These are phyloP conservation scores for Micropoecilia bifurca DNA, from an alignment of 2,797 vertebrate genomes.

Conservation along the genomic window DNA sequence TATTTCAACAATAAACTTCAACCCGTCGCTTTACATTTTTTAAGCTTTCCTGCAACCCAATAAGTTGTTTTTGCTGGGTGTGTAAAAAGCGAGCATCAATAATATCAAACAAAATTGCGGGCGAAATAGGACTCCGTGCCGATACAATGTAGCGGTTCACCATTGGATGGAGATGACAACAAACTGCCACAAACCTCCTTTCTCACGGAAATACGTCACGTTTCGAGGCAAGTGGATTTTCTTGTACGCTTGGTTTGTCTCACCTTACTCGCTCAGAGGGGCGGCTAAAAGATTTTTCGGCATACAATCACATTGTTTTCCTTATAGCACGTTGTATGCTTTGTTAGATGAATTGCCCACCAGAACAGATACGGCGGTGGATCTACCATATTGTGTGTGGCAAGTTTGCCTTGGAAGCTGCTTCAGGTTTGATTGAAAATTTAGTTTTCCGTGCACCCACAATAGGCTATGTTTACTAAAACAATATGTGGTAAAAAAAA, in stretches of 20 bases:
- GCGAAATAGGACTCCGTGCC: slow-evolving; percentile 8
- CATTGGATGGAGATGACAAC: slow-evolving; percentile 68
- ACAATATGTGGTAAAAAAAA: no score
- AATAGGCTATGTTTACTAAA: no score
- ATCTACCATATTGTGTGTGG: neutral
- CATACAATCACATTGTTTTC: neutral
- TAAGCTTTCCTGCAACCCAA: slow-evolving; percentile 4
- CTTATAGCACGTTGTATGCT: neutral
- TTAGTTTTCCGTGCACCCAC: no score
- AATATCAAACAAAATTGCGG: slow-evolving; percentile 4
- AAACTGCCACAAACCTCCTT: slow-evolving; percentile 64
- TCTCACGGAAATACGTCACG: slow-evolving; percentile 81
- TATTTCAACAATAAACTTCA: slow-evolving; percentile 46
- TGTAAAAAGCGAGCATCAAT: neutral
- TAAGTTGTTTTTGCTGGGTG: neutral
- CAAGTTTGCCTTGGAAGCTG: neutral
- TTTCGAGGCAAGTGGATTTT: slow-evolving; percentile 25
- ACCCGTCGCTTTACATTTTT: slow-evolving; percentile 22
- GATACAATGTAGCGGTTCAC: slow-evolving; percentile 23
- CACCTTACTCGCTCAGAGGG: neutral
- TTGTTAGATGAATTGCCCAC: neutral
- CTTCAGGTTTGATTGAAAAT: neutral
- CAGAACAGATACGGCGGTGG: neutral
- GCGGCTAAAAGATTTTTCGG: slow-evolving; percentile 26
- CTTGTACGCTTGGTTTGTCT: slow-evolving; percentile 40